Conservation (phyloP, 1,140 invertebrate species). For the Vanessa atalanta region DNA sequence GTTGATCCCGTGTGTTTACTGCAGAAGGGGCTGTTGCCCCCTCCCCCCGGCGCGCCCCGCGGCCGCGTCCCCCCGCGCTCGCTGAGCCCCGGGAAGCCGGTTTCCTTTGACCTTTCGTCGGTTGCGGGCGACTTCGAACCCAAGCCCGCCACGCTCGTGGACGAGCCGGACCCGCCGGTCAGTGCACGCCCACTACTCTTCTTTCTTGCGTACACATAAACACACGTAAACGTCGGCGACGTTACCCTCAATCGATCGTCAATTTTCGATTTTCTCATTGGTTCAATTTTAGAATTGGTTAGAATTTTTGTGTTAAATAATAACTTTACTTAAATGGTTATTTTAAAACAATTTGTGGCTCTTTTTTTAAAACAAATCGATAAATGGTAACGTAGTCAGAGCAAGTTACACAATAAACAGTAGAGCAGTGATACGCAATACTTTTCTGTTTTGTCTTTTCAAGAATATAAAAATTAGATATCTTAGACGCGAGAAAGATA, state of each 20-base stretch:
- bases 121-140: slow-evolving; percentile 63
- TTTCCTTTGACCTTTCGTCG: slow-evolving; percentile 68
- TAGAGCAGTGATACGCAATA: neutral
- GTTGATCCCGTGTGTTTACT: neutral
- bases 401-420: neutral
- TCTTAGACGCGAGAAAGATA: too few relatives aligned
- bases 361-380: neutral
- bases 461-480: too few relatives aligned
- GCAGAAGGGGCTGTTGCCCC: slow-evolving; percentile 82
- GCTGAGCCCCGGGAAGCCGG: slow-evolving; percentile 73
- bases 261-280: too few relatives aligned
- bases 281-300: neutral
- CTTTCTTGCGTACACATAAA: neutral
- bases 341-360: neutral
- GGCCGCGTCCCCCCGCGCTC: slow-evolving; percentile 67
- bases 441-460: neutral
- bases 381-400: neutral
- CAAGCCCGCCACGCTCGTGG: slow-evolving; percentile 51
- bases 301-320: neutral
- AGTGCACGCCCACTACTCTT: neutral
- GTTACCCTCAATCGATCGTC: neutral
- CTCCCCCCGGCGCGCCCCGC: slow-evolving; percentile 81
- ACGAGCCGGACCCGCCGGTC: slow-evolving; percentile 50
- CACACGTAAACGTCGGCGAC: neutral
- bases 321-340: neutral